Evolutionary conservation across 2,113 vertebrate genomes (phyloP).

Genomic region (Urocynchramus pylzowi): DNA sequence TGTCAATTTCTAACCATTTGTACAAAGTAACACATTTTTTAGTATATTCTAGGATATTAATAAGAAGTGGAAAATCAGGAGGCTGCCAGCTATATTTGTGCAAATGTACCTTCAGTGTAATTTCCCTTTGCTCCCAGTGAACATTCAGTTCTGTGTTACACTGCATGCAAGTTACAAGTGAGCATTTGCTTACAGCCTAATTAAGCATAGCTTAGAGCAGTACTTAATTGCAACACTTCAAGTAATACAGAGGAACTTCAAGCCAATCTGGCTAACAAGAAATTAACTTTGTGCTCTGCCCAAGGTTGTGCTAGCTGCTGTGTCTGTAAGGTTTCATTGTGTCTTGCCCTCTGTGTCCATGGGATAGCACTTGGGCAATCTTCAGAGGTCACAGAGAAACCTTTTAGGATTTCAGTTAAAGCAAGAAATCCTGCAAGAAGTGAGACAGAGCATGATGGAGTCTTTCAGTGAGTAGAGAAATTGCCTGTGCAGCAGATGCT

Average conservation of each 20-base stretch:
- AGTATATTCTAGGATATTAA: neutral
- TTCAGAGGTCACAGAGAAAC: neutral
- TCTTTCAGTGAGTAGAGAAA: neutral
- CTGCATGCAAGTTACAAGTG: neutral
- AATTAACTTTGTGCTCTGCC: neutral
- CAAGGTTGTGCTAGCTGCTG: neutral
- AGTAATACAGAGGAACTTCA: neutral
- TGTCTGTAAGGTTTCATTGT: neutral
- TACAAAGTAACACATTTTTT: neutral
- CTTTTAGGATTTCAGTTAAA: neutral
- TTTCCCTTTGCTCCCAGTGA: conserved; percentile 15
- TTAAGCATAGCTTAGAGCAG: conserved; percentile 25
- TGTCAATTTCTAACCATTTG: neutral
- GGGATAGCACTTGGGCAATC: neutral
- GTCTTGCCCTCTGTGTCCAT: neutral
- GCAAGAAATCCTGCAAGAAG: neutral
- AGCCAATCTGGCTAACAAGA: neutral
- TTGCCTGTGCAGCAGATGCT: neutral
- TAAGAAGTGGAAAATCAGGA: neutral
- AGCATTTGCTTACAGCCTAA: conserved; percentile 41
- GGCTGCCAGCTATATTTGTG: conserved; percentile 14
- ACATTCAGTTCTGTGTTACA: neutral
- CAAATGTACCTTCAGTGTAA: neutral
- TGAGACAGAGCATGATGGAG: neutral
- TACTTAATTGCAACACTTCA: conserved; percentile 17